A percentile compares a stretch with the other conserved stretches of the same genome.
These are phyloP conservation scores for Lithophane ornitopus DNA, from an alignment of 2,888 invertebrate species.

Conservation along the genomic window DNA sequence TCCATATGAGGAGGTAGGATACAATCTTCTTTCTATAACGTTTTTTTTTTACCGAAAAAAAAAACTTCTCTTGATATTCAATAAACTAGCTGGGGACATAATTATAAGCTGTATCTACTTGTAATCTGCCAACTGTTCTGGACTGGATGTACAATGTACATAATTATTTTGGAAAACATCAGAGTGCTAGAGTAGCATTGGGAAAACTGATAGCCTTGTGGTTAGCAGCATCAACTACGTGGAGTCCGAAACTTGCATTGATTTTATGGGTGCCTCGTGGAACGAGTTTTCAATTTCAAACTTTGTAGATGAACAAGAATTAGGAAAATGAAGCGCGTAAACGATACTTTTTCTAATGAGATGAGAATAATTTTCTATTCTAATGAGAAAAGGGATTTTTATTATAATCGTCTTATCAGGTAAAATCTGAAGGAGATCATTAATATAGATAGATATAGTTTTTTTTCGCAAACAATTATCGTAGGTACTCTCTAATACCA, in stretches of 20 bases:
- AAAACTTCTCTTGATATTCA: no score
- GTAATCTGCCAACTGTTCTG: no score
- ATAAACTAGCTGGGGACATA: no score
- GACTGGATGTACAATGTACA: no score
- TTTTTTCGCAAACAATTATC: background rate
- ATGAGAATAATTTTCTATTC: no score
- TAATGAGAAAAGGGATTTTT: background rate
- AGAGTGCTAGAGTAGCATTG: background rate
- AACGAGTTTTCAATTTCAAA: background rate
- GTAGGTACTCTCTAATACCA: no score
- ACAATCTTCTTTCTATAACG: no score
- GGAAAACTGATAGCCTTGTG: slow-evolving; percentile 9
- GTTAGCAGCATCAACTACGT: background rate
- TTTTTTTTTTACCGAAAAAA: no score
- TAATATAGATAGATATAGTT: background rate
- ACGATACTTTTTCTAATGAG: background rate
- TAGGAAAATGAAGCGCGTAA: background rate
- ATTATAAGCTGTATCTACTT: no score
- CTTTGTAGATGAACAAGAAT: background rate
- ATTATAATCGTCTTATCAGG: slow-evolving; percentile 4
- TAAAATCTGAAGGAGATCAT: slow-evolving; percentile 8
- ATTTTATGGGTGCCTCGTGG: background rate
- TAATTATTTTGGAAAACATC: background rate
- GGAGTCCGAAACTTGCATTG: background rate
- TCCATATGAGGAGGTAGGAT: no score